Evolutionary conservation across 2,888 invertebrate species (phyloP), one percentile per base, ranked within the genome.

Genomic region (Altica lythri): DNA sequence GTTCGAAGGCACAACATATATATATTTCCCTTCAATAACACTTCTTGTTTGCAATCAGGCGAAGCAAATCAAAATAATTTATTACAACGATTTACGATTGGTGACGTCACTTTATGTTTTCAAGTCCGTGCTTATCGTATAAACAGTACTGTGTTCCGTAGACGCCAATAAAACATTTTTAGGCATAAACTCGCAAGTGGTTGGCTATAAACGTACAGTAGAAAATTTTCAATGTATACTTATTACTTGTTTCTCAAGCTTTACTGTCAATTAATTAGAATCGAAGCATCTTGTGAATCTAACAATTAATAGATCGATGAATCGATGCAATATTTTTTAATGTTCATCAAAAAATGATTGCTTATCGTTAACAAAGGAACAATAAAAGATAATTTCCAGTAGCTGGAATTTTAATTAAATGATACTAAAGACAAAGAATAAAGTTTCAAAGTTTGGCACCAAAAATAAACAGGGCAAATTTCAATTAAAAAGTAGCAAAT

Each of bases 1-100:
- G 34, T 16, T 32, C 19, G 38, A 30, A 46, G 14, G 34, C 13
- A 27, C 32, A 47, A 22, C 42, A 27, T 53, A 57, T 48, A 45
- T 38, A 32, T 55, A 61, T 63, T 65, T 65, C 63, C 57, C 58
- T 50, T 57, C 63, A 61, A 61, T 57, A 63, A 62, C 63, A 60
- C 60, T 64, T 64, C 62, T 62, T 57, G 67, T 64, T 66, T 62
- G 67, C 72, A 71, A 70, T 71, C 72, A 72, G 68, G 68, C 70
- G 65, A 68, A 67, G 68, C 72, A 67, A 72, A 72, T 72, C 69
- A 68, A 69, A 69, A 67, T 71, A 70, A 72, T 72, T 72, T 72
- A 72, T 70, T 68, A 65, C 68, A 57, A 65, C 64, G 60, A 64
- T 72, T 72, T 72, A 72, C 68, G 72, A 69, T 67, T 67, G 63